Conservation (phyloP, 2,113 vertebrate species). For the Hydropotes inermis region DNA sequence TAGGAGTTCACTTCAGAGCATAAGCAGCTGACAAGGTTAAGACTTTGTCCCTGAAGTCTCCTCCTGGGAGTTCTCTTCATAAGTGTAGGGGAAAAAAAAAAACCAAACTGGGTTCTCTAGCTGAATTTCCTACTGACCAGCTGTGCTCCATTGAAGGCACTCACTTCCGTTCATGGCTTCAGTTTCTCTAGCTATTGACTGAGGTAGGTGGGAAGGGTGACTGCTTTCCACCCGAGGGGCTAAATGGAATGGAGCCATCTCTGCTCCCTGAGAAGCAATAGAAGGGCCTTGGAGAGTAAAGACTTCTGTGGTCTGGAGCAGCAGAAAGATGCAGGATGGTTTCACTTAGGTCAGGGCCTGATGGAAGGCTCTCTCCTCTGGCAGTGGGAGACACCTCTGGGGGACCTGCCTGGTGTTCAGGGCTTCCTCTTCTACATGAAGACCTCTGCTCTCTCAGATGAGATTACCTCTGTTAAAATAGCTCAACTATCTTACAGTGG, state of each 20-base stretch:
- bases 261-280: neutral
- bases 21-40: too few relatives aligned
- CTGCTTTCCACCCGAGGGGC: neutral
- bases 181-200: neutral
- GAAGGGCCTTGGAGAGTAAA: neutral
- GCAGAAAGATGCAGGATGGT: neutral
- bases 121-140: too few relatives aligned
- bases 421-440: accelerated
- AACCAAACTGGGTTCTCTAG: neutral
- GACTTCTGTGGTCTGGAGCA: neutral
- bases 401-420: too few relatives aligned
- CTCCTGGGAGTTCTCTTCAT: neutral
- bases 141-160: neutral
- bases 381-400: neutral
- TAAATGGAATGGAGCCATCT: neutral
- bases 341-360: neutral
- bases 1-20: neutral
- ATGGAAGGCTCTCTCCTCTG: neutral
- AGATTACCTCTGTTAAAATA: neutral
- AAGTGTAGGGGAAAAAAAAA: neutral
- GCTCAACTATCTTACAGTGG: neutral
- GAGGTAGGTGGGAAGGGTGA: accelerated
- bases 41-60: neutral
- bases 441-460: neutral
- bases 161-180: neutral